Evolutionary conservation across 2,113 vertebrate species (phyloP), one percentile per base, ranked within the genome.

Genomic region (Eulemur macaco): DNA sequence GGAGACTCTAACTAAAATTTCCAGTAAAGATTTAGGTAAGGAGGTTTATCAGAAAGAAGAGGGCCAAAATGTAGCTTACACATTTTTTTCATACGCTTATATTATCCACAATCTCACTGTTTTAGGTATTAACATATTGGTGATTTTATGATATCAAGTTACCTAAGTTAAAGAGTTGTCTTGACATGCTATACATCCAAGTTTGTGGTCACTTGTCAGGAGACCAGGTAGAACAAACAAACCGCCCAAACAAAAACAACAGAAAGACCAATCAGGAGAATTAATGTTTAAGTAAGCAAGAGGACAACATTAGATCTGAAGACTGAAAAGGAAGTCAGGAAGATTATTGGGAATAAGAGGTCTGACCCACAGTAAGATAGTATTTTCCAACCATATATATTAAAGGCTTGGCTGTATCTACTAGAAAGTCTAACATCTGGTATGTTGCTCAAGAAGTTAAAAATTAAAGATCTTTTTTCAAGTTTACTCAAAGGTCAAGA

Each of bases 1-100:
- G 45, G n/a, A 63, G 14, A 93, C 20, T 85, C n/a, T 25, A 94
- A 54, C 23, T 42, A 80, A 81, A 94, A 92, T 52, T 63, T 95
- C 12, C 4, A 85, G 63, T 74, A 3, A 84, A 74, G 25, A 68
- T 94, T 88, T 68, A 91, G 29, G 39, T 15, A 97, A 27, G 14
- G 17, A 8, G 91, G 50, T 14, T 69, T 47, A 69, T 13, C 17
- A 25, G 15, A 47, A 84, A 95, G 29, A 96, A 80, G 2, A 58
- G 47, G 27, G 14, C 23, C n/a, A 73, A 82, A 80, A 76, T 56
- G 21, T 47, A 87, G 6, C 27, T 58, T 58, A 82, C 1, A 18
- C 4, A 29, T 27, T 37, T 71, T 15, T 6, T 14, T 8, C 6
- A 86, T 78, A 11, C 45, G 42, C 29, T 66, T 37, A 45, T 25